Percentiles rank a stretch among this genome's conserved stretches.
Conservation (phyloP, 1,140 invertebrate species). For the Sweltsa coloradensis region DNA sequence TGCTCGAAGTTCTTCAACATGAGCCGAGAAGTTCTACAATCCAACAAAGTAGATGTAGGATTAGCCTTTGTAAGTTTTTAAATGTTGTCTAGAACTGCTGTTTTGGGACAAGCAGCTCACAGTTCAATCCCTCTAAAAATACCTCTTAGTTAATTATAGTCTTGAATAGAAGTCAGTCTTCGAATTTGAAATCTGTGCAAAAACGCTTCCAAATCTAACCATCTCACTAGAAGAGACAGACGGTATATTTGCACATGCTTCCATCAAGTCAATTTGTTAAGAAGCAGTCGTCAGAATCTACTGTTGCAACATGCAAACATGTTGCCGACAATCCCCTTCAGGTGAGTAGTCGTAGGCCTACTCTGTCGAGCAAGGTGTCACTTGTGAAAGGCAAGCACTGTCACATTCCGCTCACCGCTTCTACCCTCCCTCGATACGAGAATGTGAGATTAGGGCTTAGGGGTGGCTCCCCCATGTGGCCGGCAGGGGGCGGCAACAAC, state of each 20-base stretch:
- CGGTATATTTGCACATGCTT: no score
- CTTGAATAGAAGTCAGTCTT: conserved; percentile 9
- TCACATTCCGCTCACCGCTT: conserved; percentile 36
- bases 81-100: conserved; percentile 8
- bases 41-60: conserved; percentile 7
- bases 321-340: conserved; percentile 18
- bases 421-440: conserved; percentile 33
- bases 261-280: no score
- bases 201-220: no score
- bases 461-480: conserved; percentile 62
- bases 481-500: conserved; percentile 23
- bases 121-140: conserved; percentile 13
- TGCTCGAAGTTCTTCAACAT: conserved; percentile 7
- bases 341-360: conserved; percentile 31
- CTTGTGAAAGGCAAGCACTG: conserved; percentile 37
- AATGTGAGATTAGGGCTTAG: conserved; percentile 50
- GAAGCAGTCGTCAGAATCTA: conserved; percentile 26
- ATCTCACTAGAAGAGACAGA: no score
- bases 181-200: no score
- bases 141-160: conserved; percentile 21
- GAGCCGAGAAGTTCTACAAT: conserved; percentile 14
- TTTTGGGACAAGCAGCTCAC: conserved; percentile 6
- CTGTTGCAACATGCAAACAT: conserved; percentile 12
- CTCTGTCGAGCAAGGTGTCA: no score
- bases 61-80: background rate